Conservation (phyloP, 2,888 invertebrate genomes). For the Troglohyphantes excavatus region DNA sequence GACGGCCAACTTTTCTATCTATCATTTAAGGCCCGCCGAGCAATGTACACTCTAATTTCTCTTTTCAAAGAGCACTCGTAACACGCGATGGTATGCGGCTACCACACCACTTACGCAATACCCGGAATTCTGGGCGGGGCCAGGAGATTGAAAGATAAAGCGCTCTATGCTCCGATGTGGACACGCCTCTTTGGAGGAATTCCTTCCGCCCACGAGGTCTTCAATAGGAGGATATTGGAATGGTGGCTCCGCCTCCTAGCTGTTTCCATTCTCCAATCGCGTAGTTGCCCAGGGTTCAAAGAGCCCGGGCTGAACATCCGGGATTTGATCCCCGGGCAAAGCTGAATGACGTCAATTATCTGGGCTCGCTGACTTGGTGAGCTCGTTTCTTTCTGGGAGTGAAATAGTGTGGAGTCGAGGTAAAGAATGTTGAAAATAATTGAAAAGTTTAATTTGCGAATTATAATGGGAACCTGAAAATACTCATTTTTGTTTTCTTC, state of each 20-base stretch:
- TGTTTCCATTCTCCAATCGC: slow-evolving; percentile 33
- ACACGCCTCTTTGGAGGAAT: not conserved
- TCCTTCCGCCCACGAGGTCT: slow-evolving; percentile 13
- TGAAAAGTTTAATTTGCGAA: no score
- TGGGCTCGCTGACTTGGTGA: slow-evolving; percentile 33
- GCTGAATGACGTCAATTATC: slow-evolving; percentile 70
- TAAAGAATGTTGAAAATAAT: not conserved
- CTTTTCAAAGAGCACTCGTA: not conserved
- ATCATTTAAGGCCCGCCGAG: slow-evolving; percentile 56
- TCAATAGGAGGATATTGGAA: slow-evolving; percentile 17
- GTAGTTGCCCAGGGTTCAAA: slow-evolving; percentile 47
- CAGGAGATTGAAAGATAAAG: slow-evolving; percentile 43
- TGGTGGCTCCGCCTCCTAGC: not conserved
- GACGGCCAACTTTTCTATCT: slow-evolving; percentile 46
- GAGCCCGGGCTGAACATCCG: slow-evolving; percentile 73
- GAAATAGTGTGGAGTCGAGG: not conserved
- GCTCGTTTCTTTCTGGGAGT: not conserved
- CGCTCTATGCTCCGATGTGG: not conserved
- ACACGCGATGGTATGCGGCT: slow-evolving; percentile 51
- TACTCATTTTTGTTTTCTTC: not conserved
- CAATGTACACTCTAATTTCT: slow-evolving; percentile 51
- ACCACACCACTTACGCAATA: slow-evolving; percentile 68
- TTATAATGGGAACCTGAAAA: no score
- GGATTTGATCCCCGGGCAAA: slow-evolving; percentile 77
- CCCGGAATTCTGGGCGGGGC: slow-evolving; percentile 44